Base-by-base conservation (phyloP, 1,140 invertebrate species). In the Drosophila gunungcola region DNA sequence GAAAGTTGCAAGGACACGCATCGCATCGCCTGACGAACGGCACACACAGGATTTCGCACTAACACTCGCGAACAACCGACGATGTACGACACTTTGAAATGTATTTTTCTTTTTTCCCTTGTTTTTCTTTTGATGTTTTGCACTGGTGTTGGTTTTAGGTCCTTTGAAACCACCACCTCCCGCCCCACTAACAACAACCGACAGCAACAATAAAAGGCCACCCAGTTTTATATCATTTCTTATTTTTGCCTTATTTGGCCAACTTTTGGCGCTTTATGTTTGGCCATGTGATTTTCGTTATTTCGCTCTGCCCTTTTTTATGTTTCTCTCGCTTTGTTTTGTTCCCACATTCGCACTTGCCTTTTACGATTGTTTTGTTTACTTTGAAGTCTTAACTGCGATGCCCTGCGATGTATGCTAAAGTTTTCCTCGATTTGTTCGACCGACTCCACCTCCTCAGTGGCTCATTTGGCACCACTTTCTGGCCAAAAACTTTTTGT, bases 1-100 rank as follows among this genome's bases (percentile, higher is more conserved):
- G 46, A 80, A 72, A 81, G 78, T 80, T 70, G 80, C 80, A 83
- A 83, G 80, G 80, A 83, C 80, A 83, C 80, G 80, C 78, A 55
- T 62, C 43, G 68, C 58, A 51, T 67, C 49, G 77, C 58, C 72
- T 74, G 70, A 79, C 56, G 60, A 70, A 56, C 67, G 58, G 45
- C 36, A 69, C 21, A 55, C 74, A 49, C 54, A 32, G 41, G 49
- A 46, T 34, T 34, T 54, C 34, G 41, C 65, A 41, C 46, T 29
- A 41, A 53, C 42, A 36, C 55, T 34, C 67, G 56, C 48, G 45
- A 10, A 52, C 55, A 54, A 21, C 34, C 61, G 34, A 73, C 60
- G 43, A 57, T 49, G 73, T 73, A 55, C 74, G 79, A 82, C 80
- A 83, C 74, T 78, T 82, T 82, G 52, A 79, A 79, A 79, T 80